Base-by-base conservation (phyloP, 2,113 vertebrate genomes). In the Prionailurus viverrinus region DNA sequence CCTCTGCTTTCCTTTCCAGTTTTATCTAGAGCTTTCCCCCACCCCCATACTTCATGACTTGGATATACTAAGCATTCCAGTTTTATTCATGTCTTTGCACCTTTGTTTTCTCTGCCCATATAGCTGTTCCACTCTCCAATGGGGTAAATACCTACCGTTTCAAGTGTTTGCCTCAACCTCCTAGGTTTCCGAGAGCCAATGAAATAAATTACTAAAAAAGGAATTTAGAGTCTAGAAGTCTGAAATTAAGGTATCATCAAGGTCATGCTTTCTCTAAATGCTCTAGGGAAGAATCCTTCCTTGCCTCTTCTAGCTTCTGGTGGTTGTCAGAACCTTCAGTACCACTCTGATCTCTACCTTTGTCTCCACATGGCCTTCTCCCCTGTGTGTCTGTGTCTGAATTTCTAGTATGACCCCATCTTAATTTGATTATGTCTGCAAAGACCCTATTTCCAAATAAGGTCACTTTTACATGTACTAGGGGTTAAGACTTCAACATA, bases 51-150 rank as follows among this genome's bases (percentile, higher is more conserved):
- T 76, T 96, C 58, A 95, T 89, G 33, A 80, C 48, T 96, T 94
- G 36, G 41, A 10, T 2, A 73, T 58, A 45, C 23, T 19, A 95
- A 15, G 31, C 79, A 74, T 80, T 66, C n/a, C 79, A 89, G 25
- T n/a, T 90, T 95, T 25, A 88, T 97, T 95, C 14, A 36, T 80
- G n/a, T 80, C 61, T 96, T 96, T 89, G 23, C 2, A 41, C 12
- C 78, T 68, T 81, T 61, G 36, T 90, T 90, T 79, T 58, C 33
- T 71, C 8, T 95, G 48, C 36, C 51, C 61, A 29, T 53, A 69
- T 65, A 51, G 21, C 68, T 79, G 61, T 76, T 92, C 3, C 15
- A 68, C 9, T 93, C 18, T 96, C 31, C 23, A 53, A 0, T 69
- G 33, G 74, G 5, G 1, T n/a, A 16, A 87, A n/a, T 87, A 87